phyloP scores from a whole-genome alignment of 2,113 vertebrate species.

The Poeciliopsis occidentalis region DNA sequence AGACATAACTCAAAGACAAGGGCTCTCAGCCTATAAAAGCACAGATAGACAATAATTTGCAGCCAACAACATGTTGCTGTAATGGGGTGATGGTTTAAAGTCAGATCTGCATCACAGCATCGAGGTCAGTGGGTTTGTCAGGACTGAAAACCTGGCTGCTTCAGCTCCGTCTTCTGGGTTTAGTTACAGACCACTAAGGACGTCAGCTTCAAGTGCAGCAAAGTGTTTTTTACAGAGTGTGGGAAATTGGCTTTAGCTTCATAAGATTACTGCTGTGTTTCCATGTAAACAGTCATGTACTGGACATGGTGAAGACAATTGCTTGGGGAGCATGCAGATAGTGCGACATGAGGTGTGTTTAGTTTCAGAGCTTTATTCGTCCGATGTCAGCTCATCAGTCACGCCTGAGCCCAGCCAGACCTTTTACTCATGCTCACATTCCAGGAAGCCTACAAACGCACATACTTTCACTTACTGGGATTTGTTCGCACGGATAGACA shows the following conservation, averaged over 20 bases:
- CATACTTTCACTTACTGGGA: slow-evolving; percentile 20
- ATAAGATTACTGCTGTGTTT: slow-evolving; percentile 43
- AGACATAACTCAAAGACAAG: background rate
- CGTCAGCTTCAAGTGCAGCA: slow-evolving; percentile 30
- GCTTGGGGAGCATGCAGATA: slow-evolving; percentile 36
- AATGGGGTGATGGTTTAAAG: slow-evolving; percentile 29
- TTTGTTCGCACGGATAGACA: slow-evolving; percentile 14
- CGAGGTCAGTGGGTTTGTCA: slow-evolving; percentile 72
- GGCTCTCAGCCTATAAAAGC: no score
- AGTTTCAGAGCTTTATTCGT: slow-evolving; percentile 42
- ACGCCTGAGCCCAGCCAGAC: slow-evolving; percentile 47
- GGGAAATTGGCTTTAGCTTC: slow-evolving; percentile 49
- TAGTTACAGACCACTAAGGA: slow-evolving; percentile 56
- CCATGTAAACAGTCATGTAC: slow-evolving; percentile 32
- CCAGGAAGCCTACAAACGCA: slow-evolving; percentile 24
- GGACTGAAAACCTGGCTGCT: slow-evolving; percentile 55
- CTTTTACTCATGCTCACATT: slow-evolving; percentile 58
- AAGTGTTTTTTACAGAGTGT: slow-evolving; percentile 52
- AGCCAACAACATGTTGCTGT: background rate
- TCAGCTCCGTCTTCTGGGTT: slow-evolving; percentile 52
- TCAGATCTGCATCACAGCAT: slow-evolving; percentile 25
- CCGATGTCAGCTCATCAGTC: slow-evolving; percentile 60
- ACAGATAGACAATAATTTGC: no score
- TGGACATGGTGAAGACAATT: slow-evolving; percentile 30
- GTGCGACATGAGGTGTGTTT: slow-evolving; percentile 34